A percentile compares a stretch with the other conserved stretches of the same genome.
These are phyloP conservation scores for Autographa pulchrina DNA, from an alignment of 2,888 invertebrate species.

Conservation along the genomic window DNA sequence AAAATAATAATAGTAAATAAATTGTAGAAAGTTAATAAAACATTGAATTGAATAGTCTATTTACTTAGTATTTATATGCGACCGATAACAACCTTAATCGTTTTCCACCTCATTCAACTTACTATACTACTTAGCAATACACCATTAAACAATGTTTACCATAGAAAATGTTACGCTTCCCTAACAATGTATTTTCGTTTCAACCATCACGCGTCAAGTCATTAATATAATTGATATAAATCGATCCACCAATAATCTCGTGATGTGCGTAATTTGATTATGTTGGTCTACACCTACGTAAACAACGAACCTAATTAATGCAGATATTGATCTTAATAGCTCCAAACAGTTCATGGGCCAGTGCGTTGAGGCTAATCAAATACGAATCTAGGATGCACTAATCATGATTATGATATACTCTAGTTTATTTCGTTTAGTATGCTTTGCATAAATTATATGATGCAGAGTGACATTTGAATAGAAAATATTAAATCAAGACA, in stretches of 20 bases:
- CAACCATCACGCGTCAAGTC: constrained; percentile 19
- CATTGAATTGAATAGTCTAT: too few species aligned
- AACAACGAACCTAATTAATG: constrained; percentile 44
- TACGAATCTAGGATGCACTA: background rate
- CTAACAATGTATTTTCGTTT: constrained; percentile 18
- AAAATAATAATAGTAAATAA: too few species aligned
- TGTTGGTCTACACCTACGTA: constrained; percentile 18
- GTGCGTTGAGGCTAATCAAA: constrained; percentile 28
- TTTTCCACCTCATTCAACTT: too few species aligned
- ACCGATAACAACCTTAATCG: too few species aligned
- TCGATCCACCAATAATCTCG: constrained; percentile 32
- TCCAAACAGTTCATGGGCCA: constrained; percentile 25
- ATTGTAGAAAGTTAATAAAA: too few species aligned
- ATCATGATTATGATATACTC: background rate
- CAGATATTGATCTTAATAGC: constrained; percentile 41
- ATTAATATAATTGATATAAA: constrained; percentile 55
- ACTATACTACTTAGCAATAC: background rate
- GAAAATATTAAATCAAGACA: too few species aligned
- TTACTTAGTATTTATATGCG: too few species aligned
- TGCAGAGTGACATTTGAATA: too few species aligned
- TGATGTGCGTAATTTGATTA: constrained; percentile 47
- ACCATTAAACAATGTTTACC: background rate
- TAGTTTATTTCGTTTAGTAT: background rate
- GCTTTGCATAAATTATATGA: too few species aligned
- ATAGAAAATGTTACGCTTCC: background rate